Conservation (phyloP, 2,888 invertebrate species). For the Lasius fuliginosus region DNA sequence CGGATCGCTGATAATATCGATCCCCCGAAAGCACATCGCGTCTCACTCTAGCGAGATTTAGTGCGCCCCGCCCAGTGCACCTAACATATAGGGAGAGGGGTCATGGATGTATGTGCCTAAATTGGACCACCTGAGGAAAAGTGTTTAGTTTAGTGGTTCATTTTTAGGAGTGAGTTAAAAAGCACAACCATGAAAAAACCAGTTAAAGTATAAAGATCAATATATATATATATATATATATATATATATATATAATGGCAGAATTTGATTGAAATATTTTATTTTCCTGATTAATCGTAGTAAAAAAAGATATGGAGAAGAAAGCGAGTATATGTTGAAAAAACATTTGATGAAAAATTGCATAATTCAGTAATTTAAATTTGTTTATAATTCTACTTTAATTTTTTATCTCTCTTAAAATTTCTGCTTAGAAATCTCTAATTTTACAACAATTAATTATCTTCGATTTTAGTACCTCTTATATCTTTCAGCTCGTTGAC, state of each 20-base stretch:
- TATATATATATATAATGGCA: slow-evolving; percentile 14
- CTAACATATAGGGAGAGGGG: slow-evolving; percentile 44
- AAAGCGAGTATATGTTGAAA: not conserved
- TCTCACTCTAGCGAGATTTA: slow-evolving; percentile 63
- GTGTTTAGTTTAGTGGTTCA: slow-evolving; percentile 12
- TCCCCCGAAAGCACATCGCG: slow-evolving; percentile 56
- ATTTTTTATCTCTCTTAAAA: not conserved
- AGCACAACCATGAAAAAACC: not conserved
- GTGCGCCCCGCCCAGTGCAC: slow-evolving; percentile 49
- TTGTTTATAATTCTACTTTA: not conserved
- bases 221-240: slow-evolving; percentile 17
- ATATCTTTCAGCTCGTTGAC: not conserved
- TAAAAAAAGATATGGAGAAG: not conserved
- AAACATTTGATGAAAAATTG: not conserved
- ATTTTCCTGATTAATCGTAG: not conserved
- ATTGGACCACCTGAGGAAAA: slow-evolving; percentile 52
- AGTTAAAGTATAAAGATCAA: not conserved
- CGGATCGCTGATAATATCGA: slow-evolving; percentile 73
- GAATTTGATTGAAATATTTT: slow-evolving; percentile 31
- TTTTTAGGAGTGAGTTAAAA: not conserved
- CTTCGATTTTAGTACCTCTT: not conserved
- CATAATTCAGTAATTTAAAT: not conserved
- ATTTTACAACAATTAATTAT: not conserved
- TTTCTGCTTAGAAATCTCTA: not conserved
- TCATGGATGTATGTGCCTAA: slow-evolving; percentile 46